Percentiles rank a stretch among this genome's conserved stretches.
phyloP scores from a whole-genome alignment of 2,888 invertebrate species.

The Schrankia costaestrigalis region DNA sequence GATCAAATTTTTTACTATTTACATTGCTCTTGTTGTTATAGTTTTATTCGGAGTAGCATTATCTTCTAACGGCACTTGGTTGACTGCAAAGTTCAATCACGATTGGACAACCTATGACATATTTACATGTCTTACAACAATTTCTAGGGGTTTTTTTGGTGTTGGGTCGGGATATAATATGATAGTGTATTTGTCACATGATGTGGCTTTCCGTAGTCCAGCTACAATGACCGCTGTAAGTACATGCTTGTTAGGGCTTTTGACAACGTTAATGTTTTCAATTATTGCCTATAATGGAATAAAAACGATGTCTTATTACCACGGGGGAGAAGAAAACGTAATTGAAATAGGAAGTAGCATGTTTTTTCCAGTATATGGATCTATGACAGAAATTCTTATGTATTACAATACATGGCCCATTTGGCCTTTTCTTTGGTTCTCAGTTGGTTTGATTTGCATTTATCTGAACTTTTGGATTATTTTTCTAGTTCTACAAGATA shows the following conservation, averaged over 20 bases:
- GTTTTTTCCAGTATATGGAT: constrained; percentile 54
- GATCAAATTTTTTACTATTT: constrained; percentile 43
- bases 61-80: constrained; percentile 63
- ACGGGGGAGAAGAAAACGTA: constrained; percentile 62
- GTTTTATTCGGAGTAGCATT: constrained; percentile 55
- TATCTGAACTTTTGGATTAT: constrained; percentile 57
- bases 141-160: constrained; percentile 47
- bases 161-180: constrained; percentile 61
- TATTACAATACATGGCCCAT: constrained; percentile 55
- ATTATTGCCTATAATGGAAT: constrained; percentile 60
- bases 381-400: constrained; percentile 56
- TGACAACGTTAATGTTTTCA: constrained; percentile 43
- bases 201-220: constrained; percentile 63
- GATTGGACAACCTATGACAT: constrained; percentile 40
- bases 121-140: constrained; percentile 33
- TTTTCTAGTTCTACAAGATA: constrained; percentile 49
- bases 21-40: constrained; percentile 44
- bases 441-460: constrained; percentile 47
- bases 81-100: constrained; percentile 40
- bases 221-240: constrained; percentile 64
- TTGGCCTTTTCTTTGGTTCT: constrained; percentile 64
- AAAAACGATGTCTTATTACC: constrained; percentile 66
- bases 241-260: constrained; percentile 46
- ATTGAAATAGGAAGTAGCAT: constrained; percentile 50
- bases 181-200: constrained; percentile 50